Conservation (phyloP, 1,140 invertebrate genomes). For the Dreissena polymorpha region DNA sequence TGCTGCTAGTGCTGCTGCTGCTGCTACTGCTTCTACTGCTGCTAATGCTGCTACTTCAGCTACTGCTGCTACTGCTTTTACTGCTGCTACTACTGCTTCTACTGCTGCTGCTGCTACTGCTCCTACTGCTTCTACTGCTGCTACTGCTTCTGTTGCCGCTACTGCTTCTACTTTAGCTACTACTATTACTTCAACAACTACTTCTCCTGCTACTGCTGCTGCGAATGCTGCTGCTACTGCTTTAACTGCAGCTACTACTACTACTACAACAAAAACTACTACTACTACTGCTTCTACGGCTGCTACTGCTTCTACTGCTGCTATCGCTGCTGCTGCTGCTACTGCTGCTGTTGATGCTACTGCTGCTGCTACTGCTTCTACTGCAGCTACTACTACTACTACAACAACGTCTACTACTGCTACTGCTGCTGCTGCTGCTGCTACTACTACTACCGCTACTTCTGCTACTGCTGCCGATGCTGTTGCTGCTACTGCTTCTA, state of each 20-base stretch:
- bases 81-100: neutral
- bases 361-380: neutral
- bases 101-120: neutral
- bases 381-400: neutral
- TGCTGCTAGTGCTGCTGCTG: neutral
- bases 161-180: too few relatives aligned
- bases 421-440: neutral
- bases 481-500: neutral
- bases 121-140: neutral
- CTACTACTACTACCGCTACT: neutral
- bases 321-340: neutral
- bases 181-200: too few relatives aligned
- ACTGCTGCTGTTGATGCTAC: neutral
- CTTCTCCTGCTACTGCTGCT: too few relatives aligned
- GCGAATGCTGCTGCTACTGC: too few relatives aligned
- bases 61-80: neutral
- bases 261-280: too few relatives aligned
- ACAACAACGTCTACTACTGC: neutral
- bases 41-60: neutral
- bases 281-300: neutral
- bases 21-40: neutral
- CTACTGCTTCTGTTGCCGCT: neutral
- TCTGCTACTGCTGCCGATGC: neutral
- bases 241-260: too few relatives aligned
- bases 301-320: neutral